phyloP scores from a whole-genome alignment of 2,888 invertebrate species.

The Pegoplata infirma region DNA sequence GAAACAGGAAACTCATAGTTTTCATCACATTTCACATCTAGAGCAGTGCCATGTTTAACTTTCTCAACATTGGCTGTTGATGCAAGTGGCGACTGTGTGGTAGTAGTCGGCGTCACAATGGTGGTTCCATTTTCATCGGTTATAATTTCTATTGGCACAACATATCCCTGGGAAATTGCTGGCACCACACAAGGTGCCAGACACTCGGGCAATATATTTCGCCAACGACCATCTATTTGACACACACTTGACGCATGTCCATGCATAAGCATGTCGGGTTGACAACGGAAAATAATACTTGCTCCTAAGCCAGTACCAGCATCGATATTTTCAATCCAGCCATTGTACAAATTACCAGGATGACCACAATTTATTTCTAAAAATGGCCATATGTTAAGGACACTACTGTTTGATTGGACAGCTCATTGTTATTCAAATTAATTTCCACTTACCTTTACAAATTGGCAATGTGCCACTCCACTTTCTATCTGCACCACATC shows the following conservation, averaged over 20 bases:
- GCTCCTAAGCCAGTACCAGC: constrained; percentile 94
- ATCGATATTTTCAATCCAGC: constrained; percentile 95
- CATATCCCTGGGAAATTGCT: constrained; percentile 87
- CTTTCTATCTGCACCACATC: constrained; percentile 95
- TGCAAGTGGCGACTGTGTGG: constrained; percentile 65
- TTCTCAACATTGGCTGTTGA: constrained; percentile 79
- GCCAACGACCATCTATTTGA: constrained; percentile 96
- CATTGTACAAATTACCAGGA: constrained; percentile 96
- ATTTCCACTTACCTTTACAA: constrained; percentile 88
- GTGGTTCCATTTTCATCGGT: constrained; percentile 76
- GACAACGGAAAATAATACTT: constrained; percentile 94
- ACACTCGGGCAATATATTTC: constrained; percentile 94
- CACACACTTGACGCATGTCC: constrained; percentile 95
- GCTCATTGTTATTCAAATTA: not conserved
- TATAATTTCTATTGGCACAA: constrained; percentile 81
- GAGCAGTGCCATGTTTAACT: constrained; percentile 82
- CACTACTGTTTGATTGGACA: not conserved
- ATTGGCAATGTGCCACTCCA: constrained; percentile 96
- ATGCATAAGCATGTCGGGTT: constrained; percentile 93
- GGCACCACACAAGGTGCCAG: constrained; percentile 96
- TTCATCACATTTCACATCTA: constrained; percentile 89
- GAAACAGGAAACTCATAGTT: constrained; percentile 90
- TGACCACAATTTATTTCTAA: constrained; percentile 97
- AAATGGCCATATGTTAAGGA: too few relatives aligned
- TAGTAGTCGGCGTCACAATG: constrained; percentile 67